Conservation (phyloP, 2,113 vertebrate genomes). For the Ifrita kowaldi region DNA sequence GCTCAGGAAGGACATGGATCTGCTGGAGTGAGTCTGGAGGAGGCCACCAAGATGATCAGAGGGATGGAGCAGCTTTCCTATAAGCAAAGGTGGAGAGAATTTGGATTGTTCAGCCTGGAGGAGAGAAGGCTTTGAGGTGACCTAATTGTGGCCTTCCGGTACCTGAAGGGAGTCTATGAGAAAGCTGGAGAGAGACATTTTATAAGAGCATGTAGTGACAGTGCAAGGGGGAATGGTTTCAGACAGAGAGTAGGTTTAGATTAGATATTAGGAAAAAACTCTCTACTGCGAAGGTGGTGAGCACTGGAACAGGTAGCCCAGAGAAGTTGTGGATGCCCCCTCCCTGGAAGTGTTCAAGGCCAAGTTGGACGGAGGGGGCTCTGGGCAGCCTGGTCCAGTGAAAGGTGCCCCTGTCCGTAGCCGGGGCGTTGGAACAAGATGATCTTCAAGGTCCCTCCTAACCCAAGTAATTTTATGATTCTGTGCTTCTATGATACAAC, state of each 20-base stretch:
- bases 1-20: neutral
- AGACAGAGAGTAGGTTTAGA: neutral
- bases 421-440: neutral
- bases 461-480: neutral
- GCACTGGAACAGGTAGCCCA: neutral
- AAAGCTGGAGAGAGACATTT: neutral
- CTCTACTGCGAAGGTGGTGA: neutral
- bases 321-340: neutral
- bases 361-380: neutral
- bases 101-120: neutral
- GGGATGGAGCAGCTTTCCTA: neutral
- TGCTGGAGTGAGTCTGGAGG: fast-evolving
- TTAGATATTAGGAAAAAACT: neutral
- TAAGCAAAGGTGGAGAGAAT: neutral
- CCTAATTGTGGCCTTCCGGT: neutral
- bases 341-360: neutral
- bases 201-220: neutral
- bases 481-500: neutral
- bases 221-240: neutral
- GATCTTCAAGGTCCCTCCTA: neutral
- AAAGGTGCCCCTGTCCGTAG: neutral
- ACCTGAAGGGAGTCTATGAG: neutral
- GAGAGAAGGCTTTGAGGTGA: neutral
- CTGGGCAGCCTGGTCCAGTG: neutral
- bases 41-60: no score